Evolutionary conservation across 2,888 invertebrate genomes (phyloP).

Genomic region (Lingula anatina): DNA sequence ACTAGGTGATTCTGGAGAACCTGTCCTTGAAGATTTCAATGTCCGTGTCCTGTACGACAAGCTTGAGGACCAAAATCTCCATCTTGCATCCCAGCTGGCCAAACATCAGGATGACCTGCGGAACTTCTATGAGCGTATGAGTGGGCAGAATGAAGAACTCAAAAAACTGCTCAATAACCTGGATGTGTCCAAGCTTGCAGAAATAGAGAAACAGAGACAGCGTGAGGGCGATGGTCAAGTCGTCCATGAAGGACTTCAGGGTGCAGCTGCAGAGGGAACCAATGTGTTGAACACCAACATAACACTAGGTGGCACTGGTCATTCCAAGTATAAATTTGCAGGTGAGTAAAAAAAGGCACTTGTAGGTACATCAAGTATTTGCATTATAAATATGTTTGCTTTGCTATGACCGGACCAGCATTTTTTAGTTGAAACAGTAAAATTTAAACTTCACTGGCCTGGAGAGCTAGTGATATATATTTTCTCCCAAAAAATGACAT

Average conservation of each 20-base stretch:
- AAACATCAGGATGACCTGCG: conserved; percentile 41
- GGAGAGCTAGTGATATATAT: too few relatives aligned
- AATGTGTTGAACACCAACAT: conserved; percentile 25
- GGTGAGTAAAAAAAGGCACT: conserved; percentile 16
- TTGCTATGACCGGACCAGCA: too few relatives aligned
- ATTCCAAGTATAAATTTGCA: conserved; percentile 24
- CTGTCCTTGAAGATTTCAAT: conserved; percentile 44
- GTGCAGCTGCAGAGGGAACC: conserved; percentile 17
- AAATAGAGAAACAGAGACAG: conserved; percentile 22
- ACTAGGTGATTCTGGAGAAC: too few relatives aligned
- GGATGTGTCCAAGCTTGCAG: conserved; percentile 35
- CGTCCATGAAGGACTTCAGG: conserved; percentile 19
- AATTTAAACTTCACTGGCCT: too few relatives aligned
- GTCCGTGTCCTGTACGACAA: conserved; percentile 47
- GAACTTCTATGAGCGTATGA: conserved; percentile 39
- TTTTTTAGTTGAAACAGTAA: too few relatives aligned
- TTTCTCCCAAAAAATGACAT: too few relatives aligned
- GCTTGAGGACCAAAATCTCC: conserved; percentile 49
- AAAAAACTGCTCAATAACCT: conserved; percentile 33
- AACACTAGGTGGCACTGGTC: conserved; percentile 16
- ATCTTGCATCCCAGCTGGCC: conserved; percentile 45
- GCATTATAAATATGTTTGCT: too few relatives aligned
- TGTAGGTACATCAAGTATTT: too few relatives aligned
- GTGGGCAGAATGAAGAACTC: conserved; percentile 39
- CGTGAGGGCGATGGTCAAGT: conserved; percentile 14